These are phyloP conservation scores for Desmophyllum pertusum DNA, from an alignment of 92 coral and sea anemone species.

Conservation along the genomic window DNA sequence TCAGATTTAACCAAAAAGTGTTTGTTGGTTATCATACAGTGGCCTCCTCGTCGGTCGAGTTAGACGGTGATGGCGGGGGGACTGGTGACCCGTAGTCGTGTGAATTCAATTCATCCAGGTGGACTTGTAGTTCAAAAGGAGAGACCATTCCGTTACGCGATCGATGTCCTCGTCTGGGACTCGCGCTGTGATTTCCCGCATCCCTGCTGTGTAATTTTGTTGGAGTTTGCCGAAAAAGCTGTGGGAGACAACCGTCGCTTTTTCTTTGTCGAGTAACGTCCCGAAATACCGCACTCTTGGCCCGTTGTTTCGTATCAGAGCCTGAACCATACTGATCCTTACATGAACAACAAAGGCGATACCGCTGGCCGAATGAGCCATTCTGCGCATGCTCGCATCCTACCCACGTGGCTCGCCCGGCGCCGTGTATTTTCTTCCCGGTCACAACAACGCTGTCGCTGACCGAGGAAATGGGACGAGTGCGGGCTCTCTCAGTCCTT, in stretches of 20 bases:
- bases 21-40: not conserved
- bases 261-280: not conserved
- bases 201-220: not conserved
- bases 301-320: constrained; percentile 15
- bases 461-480: constrained; percentile 37
- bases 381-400: constrained; percentile 13
- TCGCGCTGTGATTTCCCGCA: not conserved
- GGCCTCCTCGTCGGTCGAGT: constrained; percentile 35
- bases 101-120: constrained; percentile 21
- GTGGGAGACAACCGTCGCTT: not conserved
- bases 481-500: not conserved
- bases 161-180: not conserved
- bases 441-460: constrained; percentile 33
- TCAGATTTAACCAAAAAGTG: not conserved
- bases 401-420: constrained; percentile 12
- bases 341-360: constrained; percentile 29
- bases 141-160: constrained; percentile 19
- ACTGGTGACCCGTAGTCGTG: constrained; percentile 47
- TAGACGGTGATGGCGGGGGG: constrained; percentile 46
- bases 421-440: constrained; percentile 20
- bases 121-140: constrained; percentile 17
- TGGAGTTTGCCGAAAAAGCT: not conserved
- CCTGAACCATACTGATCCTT: not conserved
- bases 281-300: constrained; percentile 28
- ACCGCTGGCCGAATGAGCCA: not conserved